These are phyloP conservation scores for Papilio aristodemus DNA, from an alignment of 1,140 invertebrate genomes.

Conservation along the genomic window DNA sequence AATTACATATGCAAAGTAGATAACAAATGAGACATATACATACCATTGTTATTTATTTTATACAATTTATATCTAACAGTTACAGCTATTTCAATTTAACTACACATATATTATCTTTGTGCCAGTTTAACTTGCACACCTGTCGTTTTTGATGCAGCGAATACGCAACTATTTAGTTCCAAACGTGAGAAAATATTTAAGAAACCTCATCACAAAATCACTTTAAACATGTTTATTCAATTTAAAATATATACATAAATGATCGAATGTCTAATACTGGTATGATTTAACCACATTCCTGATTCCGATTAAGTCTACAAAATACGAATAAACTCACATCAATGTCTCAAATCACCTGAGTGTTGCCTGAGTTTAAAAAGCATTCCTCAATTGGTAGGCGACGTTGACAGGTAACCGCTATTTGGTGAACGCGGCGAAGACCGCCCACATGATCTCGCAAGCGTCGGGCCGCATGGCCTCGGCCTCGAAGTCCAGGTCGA, in stretches of 20 bases:
- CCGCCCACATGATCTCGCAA: slow-evolving; percentile 98
- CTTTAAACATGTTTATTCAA: slow-evolving; percentile 14
- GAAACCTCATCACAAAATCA: no score
- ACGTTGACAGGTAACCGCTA: slow-evolving; percentile 78
- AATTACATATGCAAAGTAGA: not conserved
- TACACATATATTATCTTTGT: slow-evolving; percentile 1
- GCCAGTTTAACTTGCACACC: slow-evolving; percentile 11
- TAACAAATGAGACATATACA: not conserved
- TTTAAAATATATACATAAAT: slow-evolving; percentile 20
- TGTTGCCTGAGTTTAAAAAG: slow-evolving; percentile 36
- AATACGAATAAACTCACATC: not conserved
- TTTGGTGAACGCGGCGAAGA: slow-evolving; percentile 99
- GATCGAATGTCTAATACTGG: slow-evolving; percentile 25
- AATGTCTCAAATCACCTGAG: slow-evolving; percentile 11
- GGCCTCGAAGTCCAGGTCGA: slow-evolving; percentile 98
- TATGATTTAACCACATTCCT: slow-evolving; percentile 17
- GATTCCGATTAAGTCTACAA: not conserved
- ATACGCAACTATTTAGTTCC: not conserved
- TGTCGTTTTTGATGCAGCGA: not conserved
- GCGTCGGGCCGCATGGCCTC: slow-evolving; percentile 93
- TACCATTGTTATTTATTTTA: slow-evolving; percentile 3
- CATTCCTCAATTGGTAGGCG: slow-evolving; percentile 18
- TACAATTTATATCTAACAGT: slow-evolving; percentile 13
- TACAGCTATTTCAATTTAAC: slow-evolving; percentile 17
- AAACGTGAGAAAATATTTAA: not conserved